Conservation (phyloP, 2,113 vertebrate species). For the Triplophysa rosa region DNA sequence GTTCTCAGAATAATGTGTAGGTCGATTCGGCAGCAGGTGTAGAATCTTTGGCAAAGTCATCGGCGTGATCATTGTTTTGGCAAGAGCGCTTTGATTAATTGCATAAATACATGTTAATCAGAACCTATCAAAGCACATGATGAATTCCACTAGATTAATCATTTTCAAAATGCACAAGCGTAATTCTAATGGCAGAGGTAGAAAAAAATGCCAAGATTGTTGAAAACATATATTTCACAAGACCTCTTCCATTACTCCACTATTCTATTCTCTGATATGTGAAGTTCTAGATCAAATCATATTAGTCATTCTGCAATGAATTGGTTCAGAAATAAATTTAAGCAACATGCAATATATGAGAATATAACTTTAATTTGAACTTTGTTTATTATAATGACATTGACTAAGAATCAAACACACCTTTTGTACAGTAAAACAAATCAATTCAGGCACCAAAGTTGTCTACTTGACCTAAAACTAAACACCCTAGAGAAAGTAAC, state of each 20-base stretch:
- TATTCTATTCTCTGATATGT: too few species aligned
- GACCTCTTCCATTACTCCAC: too few species aligned
- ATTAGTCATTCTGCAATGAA: too few species aligned
- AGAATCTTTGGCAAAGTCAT: conserved; percentile 62
- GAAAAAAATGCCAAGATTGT: conserved; percentile 28
- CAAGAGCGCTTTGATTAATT: conserved; percentile 73
- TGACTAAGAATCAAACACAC: not conserved
- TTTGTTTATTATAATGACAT: not conserved
- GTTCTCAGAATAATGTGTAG: conserved; percentile 58
- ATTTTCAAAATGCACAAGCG: conserved; percentile 54
- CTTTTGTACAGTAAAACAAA: not conserved
- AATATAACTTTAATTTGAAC: too few species aligned
- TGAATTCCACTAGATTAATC: conserved; percentile 55
- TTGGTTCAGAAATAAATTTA: too few species aligned
- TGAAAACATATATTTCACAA: conserved; percentile 26
- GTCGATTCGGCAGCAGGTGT: conserved; percentile 73
- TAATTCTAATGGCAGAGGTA: conserved; percentile 43
- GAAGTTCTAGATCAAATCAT: too few species aligned
- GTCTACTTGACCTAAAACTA: not conserved
- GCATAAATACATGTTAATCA: conserved; percentile 81
- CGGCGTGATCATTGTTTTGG: conserved; percentile 74
- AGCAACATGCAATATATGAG: too few species aligned
- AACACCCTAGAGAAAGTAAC: not conserved
- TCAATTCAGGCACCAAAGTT: not conserved
- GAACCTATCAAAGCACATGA: conserved; percentile 64